Evolutionary conservation across 2,888 invertebrate species (phyloP).

Genomic region (Sarcophaga subvicina): DNA sequence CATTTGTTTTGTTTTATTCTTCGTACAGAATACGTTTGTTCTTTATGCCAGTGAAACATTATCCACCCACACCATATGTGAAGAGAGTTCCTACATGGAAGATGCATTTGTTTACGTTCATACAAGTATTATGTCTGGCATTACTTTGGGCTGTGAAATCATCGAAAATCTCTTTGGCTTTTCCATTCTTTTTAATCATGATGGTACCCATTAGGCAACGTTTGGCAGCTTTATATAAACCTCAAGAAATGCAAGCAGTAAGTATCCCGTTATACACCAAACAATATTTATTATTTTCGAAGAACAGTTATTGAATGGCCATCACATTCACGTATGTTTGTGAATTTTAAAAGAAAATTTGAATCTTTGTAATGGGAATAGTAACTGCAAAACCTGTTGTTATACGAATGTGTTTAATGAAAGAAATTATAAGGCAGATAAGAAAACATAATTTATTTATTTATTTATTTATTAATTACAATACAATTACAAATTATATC

Average conservation of each 20-base stretch:
- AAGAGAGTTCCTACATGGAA: conserved; percentile 93
- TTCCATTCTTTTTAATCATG: conserved; percentile 96
- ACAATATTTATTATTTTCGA: no score
- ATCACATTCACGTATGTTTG: no score
- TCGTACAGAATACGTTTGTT: conserved; percentile 87
- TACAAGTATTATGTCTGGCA: conserved; percentile 91
- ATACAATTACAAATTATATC: no score
- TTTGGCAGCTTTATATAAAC: conserved; percentile 88
- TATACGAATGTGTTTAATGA: no score
- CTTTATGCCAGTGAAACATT: conserved; percentile 97
- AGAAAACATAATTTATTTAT: no score
- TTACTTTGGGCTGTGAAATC: conserved; percentile 95
- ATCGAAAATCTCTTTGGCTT: conserved; percentile 92
- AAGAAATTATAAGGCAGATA: no score
- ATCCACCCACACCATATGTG: conserved; percentile 94
- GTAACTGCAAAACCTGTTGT: no score
- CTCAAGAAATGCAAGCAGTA: conserved; percentile 92
- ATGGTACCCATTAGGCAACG: conserved; percentile 94
- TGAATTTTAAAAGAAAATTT: no score
- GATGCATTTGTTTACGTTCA: conserved; percentile 95
- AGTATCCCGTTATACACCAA: conserved; percentile 76
- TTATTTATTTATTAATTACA: no score
- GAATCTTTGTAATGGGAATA: no score
- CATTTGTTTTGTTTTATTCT: conserved; percentile 11
- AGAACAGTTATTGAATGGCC: no score